These are phyloP conservation scores for Venturia canescens DNA, from an alignment of 1,140 invertebrate genomes.

Conservation along the genomic window DNA sequence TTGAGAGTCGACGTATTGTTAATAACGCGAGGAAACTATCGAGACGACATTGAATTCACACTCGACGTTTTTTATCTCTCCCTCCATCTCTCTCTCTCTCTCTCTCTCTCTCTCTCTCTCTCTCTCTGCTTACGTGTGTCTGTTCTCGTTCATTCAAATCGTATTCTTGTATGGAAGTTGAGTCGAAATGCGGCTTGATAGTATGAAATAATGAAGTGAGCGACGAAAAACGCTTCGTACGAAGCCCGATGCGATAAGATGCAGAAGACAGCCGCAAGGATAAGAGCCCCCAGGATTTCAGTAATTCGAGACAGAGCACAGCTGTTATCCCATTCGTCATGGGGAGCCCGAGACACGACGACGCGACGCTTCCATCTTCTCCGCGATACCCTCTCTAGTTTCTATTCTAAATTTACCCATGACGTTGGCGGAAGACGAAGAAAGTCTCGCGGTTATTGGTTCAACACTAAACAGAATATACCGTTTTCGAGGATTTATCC, in stretches of 20 bases:
- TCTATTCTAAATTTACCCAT: conserved; percentile 5
- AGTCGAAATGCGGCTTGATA: neutral
- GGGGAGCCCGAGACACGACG: neutral
- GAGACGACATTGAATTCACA: neutral
- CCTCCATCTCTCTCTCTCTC: too few relatives aligned
- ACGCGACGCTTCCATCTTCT: neutral
- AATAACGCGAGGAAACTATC: neutral
- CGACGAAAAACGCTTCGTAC: neutral
- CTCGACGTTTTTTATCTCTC: neutral
- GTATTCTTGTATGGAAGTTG: neutral
- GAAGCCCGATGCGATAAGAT: conserved; percentile 17
- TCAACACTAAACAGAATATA: too few relatives aligned
- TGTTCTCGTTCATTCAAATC: too few relatives aligned
- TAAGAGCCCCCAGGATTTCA: conserved; percentile 3
- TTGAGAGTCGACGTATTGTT: conserved; percentile 11
- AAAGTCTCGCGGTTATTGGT: too few relatives aligned
- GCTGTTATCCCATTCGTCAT: conserved; percentile 14
- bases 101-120: too few relatives aligned
- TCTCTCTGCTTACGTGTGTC: too few relatives aligned
- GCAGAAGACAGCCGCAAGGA: neutral
- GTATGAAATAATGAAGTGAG: neutral
- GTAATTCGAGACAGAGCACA: conserved; percentile 16
- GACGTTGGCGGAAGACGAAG: neutral
- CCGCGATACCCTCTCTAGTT: neutral
- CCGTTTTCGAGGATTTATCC: too few relatives aligned